These are phyloP conservation scores for Himalopsyche kuldschensis DNA, from an alignment of 2,888 invertebrate genomes.

Conservation along the genomic window DNA sequence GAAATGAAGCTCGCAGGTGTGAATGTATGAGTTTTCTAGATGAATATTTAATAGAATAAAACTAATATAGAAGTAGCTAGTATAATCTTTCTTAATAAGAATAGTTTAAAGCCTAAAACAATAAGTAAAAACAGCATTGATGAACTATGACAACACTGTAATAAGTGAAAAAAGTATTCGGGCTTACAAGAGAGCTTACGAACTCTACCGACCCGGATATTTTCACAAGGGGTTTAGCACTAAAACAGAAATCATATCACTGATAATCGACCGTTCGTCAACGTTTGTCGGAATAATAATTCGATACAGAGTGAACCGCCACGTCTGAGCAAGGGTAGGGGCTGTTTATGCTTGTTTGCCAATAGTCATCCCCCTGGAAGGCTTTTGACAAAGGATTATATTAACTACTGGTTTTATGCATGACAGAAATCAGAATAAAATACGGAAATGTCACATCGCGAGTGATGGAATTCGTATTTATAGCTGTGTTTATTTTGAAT, in stretches of 20 bases:
- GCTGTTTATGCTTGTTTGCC: conserved; percentile 6
- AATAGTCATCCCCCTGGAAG: conserved; percentile 10
- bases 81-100: no score
- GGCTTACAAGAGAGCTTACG: not conserved
- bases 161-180: not conserved
- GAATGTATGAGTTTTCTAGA: no score
- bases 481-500: not conserved
- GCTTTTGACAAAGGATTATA: not conserved
- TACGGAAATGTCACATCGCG: not conserved
- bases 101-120: no score
- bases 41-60: no score
- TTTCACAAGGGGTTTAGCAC: not conserved
- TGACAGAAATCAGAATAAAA: not conserved
- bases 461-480: not conserved
- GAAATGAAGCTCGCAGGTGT: no score
- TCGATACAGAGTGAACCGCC: not conserved
- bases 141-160: not conserved
- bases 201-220: not conserved
- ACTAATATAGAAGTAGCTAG: no score
- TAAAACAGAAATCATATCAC: conserved; percentile 11
- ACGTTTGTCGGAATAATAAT: not conserved
- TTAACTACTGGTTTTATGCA: not conserved
- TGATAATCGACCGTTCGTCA: conserved; percentile 9
- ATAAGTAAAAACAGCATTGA: no score
- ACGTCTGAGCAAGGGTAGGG: not conserved